Percentiles rank a stretch among this genome's conserved stretches.
phyloP scores from a whole-genome alignment of 2,888 invertebrate species.

The Stenotaenia linearis region DNA sequence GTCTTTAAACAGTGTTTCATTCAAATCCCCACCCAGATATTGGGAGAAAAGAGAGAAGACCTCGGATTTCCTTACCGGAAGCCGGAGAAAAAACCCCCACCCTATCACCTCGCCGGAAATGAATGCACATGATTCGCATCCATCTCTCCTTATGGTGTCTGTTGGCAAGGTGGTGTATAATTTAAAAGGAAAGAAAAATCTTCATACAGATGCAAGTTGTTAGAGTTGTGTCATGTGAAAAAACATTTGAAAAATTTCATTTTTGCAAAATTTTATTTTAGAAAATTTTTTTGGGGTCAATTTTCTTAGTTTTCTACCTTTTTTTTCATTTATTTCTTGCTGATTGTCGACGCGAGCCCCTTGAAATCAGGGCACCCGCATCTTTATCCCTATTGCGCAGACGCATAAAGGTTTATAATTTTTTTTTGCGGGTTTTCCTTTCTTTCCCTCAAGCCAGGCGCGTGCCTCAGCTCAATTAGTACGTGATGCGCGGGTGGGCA shows the following conservation, averaged over 20 bases:
- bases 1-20: neutral
- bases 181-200: neutral
- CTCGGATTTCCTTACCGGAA: slow-evolving; percentile 26
- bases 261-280: neutral
- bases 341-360: too few relatives aligned
- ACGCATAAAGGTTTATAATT: neutral
- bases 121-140: slow-evolving; percentile 26
- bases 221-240: neutral
- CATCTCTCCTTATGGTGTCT: slow-evolving; percentile 24
- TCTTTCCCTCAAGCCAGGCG: neutral
- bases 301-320: neutral
- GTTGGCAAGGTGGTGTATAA: slow-evolving; percentile 24
- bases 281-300: neutral
- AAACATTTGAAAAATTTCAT: neutral
- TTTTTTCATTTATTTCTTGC: neutral
- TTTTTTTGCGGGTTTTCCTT: neutral
- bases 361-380: neutral
- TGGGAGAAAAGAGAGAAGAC: neutral
- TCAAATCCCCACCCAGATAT: slow-evolving; percentile 8
- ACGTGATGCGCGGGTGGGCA: neutral
- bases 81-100: neutral
- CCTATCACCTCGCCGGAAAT: neutral
- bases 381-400: neutral
- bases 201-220: neutral
- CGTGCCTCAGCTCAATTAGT: slow-evolving; percentile 21